Conservation (phyloP, 2,113 vertebrate genomes). For the Neolamprologus sp. region DNA sequence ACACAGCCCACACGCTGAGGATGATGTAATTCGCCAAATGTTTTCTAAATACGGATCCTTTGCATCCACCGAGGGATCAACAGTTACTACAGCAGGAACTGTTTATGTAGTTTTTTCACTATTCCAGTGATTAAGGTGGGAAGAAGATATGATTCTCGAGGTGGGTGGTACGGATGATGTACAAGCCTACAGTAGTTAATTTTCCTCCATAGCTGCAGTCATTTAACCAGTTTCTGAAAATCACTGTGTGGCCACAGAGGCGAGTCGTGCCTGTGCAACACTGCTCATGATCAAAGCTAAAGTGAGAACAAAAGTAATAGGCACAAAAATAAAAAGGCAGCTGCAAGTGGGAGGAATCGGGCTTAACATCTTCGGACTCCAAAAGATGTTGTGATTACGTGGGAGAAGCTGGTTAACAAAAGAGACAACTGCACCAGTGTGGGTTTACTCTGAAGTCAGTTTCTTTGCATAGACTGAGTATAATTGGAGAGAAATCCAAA, state of each 20-base stretch:
- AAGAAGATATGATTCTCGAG: neutral
- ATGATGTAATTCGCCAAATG: neutral
- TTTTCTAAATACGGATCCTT: neutral
- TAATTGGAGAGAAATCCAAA: neutral
- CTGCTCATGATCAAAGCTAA: neutral
- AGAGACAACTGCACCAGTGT: slow-evolving; percentile 27
- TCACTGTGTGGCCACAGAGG: neutral
- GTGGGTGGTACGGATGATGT: neutral
- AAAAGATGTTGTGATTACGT: slow-evolving; percentile 32
- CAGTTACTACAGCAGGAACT: neutral
- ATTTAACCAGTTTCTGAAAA: neutral
- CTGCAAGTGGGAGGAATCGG: slow-evolving; percentile 59
- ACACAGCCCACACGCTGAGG: neutral
- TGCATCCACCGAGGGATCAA: neutral
- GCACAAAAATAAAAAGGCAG: slow-evolving; percentile 17
- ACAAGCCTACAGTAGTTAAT: neutral
- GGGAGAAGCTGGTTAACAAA: slow-evolving; percentile 31
- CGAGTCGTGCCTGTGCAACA: neutral
- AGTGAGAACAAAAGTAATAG: slow-evolving; percentile 16
- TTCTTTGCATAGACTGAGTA: neutral
- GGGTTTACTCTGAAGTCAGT: slow-evolving; percentile 6
- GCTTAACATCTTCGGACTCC: slow-evolving; percentile 22
- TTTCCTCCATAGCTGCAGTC: neutral
- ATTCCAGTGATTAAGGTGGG: neutral
- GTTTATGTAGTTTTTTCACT: neutral